Evolutionary conservation across 2,888 invertebrate genomes (phyloP).

Genomic region (Drosophila melanosoma): DNA sequence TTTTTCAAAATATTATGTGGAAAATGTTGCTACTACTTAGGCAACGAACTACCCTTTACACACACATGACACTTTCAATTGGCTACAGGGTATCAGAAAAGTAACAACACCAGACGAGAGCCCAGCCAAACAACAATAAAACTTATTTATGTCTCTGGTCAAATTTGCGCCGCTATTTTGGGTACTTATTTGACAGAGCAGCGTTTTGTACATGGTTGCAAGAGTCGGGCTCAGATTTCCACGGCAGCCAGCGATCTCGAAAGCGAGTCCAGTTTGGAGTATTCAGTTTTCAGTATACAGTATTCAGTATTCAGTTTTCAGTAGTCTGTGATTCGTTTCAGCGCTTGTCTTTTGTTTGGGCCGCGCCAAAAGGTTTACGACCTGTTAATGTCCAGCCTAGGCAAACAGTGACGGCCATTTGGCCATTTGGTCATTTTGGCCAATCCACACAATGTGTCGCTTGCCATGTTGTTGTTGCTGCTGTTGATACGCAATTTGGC

Average conservation of each 20-base stretch:
- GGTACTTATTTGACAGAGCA: conserved; percentile 77
- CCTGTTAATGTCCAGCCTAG: conserved; percentile 78
- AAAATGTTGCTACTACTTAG: too few species aligned
- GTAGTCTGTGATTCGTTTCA: conserved; percentile 65
- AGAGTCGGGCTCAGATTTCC: conserved; percentile 66
- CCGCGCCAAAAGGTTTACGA: conserved; percentile 81
- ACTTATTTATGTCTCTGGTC: conserved; percentile 79
- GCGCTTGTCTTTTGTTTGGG: conserved; percentile 75
- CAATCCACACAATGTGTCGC: conserved; percentile 17
- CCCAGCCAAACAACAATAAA: conserved; percentile 70
- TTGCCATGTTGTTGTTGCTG: conserved; percentile 20
- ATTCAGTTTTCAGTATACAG: conserved; percentile 16
- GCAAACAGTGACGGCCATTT: conserved; percentile 67
- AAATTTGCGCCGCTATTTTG: conserved; percentile 80
- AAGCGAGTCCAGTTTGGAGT: conserved; percentile 19
- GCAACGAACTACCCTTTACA: neutral
- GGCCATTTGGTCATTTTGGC: conserved; percentile 40
- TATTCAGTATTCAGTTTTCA: neutral
- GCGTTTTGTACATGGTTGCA: conserved; percentile 61
- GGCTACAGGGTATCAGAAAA: conserved; percentile 8
- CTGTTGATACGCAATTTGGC: conserved; percentile 77
- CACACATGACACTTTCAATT: neutral
- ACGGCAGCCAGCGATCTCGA: conserved; percentile 4
- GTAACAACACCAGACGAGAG: conserved; percentile 6
- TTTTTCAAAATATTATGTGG: neutral